Evolutionary conservation across 2,113 vertebrate species (phyloP), one percentile per base, ranked within the genome.

Genomic region (Coryphaenoides rupestris): DNA sequence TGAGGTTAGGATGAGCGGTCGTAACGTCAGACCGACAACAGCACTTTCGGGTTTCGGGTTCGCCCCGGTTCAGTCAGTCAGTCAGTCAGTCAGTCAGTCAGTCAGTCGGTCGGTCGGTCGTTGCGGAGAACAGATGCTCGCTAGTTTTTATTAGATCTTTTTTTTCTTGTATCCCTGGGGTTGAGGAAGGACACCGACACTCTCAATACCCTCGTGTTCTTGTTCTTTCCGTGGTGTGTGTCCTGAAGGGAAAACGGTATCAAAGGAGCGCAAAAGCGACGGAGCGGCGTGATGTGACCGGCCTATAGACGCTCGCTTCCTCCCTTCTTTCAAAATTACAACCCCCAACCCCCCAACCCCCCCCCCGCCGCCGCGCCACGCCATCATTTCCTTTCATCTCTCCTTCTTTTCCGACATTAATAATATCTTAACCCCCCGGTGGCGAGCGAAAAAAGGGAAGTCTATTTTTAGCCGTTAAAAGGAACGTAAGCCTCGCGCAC

Each of bases 381-480:
- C 10, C 13, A 55, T 40, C 54, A 23, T n/a, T 52, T 69, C 53
- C 74, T 67, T 75, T 66, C 65, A 64, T 69, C 65, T 75, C 66
- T 55, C 28, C 19, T 61, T 58, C 57, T 47, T 66, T 28, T 60
- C 13, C 63, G 66, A 73, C 47, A 77, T 82, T 77, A 84, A 80
- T 87, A 84, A 76, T 73, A 79, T 82, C 77, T 86, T 84, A 45
- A 82, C 80, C 82, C n/a, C 83, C 83, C 72, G 12, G 65, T 75
- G 75, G 73, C 75, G 60, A 86, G 70, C 21, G 61, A 70, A n/a
- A n/a, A n/a, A n/a, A 62, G 64, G 69, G 66, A 71, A 63, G 78
- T 66, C 75, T 88, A 86, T 87, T 84, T 88, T 86, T 84, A 88
- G 81, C 70, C 24, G 49, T 68, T 80, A 71, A 77, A 79, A 86